phyloP scores from a whole-genome alignment of 1,140 invertebrate genomes.

The Temnothorax longispinosus region DNA sequence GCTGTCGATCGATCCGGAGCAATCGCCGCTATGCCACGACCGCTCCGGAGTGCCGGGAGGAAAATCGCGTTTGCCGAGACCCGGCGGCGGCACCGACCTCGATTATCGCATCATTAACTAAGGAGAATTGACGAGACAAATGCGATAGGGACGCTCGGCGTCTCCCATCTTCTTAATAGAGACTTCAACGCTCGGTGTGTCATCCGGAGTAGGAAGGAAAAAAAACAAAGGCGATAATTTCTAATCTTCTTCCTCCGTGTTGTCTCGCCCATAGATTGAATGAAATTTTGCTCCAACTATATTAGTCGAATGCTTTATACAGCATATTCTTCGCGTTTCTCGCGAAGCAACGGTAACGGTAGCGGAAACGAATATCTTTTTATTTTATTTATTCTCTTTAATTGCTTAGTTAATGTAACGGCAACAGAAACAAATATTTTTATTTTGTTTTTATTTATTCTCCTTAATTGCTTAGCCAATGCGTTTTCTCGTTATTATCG shows the following conservation, averaged over 20 bases:
- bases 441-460: not conserved
- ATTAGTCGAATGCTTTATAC: not conserved
- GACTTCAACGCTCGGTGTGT: slow-evolving; percentile 52
- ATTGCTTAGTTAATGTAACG: not conserved
- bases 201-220: not conserved
- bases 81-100: not conserved
- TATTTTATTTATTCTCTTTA: no score
- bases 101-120: slow-evolving; percentile 41
- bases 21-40: not conserved
- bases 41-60: not conserved
- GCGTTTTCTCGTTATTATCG: not conserved
- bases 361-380: not conserved
- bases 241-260: not conserved
- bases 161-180: slow-evolving; percentile 49
- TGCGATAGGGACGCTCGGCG: not conserved
- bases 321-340: not conserved
- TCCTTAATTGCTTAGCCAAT: not conserved
- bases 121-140: slow-evolving; percentile 19
- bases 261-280: not conserved
- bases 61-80: slow-evolving; percentile 17
- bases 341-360: not conserved
- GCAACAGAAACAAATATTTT: not conserved
- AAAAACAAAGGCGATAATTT: slow-evolving; percentile 8
- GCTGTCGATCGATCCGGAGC: slow-evolving; percentile 29
- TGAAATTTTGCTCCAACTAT: not conserved